phyloP scores from a whole-genome alignment of 2,113 vertebrate genomes.

The Microtus oregoni region DNA sequence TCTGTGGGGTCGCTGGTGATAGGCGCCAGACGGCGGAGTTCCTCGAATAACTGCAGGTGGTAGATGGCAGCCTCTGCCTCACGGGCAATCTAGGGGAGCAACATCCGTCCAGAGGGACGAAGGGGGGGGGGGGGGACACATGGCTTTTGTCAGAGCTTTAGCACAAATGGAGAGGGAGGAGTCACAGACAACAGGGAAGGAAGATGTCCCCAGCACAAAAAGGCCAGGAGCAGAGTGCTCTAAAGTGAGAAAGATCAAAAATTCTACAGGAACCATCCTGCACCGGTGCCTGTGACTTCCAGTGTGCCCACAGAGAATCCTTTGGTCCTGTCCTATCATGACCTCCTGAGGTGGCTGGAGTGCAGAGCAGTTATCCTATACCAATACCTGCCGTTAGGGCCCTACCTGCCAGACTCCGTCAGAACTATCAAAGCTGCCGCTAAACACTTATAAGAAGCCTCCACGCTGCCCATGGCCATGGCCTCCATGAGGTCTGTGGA shows the following conservation, averaged over 20 bases:
- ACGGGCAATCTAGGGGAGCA: conserved; percentile 94
- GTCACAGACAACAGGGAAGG: conserved; percentile 43
- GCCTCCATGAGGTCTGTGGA: conserved; percentile 94
- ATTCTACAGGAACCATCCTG: background rate
- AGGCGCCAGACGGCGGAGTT: conserved; percentile 94
- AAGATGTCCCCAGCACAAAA: background rate
- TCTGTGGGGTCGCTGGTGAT: conserved; percentile 98
- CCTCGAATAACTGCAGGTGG: conserved; percentile 99
- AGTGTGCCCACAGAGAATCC: background rate
- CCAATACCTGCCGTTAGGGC: conserved; percentile 81
- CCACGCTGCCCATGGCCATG: conserved; percentile 96
- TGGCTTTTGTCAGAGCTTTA: conserved; percentile 77
- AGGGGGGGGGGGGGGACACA: conserved; percentile 67
- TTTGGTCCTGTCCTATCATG: conserved; percentile 35
- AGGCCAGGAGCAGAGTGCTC: background rate
- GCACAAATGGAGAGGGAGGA: conserved; percentile 43
- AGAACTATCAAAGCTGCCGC: conserved; percentile 96
- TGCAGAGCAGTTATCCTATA: conserved; percentile 22
- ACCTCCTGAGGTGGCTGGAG: conserved; percentile 5
- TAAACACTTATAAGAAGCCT: conserved; percentile 99
- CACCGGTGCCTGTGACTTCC: conserved; percentile 36
- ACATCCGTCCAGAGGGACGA: conserved; percentile 82
- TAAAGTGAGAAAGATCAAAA: background rate
- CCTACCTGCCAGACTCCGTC: conserved; percentile 99
- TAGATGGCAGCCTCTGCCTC: conserved; percentile 99